Percentiles rank a stretch among this genome's conserved stretches.
These are phyloP conservation scores for Mus minutoides DNA, from an alignment of 2,797 vertebrate genomes.

Conservation along the genomic window DNA sequence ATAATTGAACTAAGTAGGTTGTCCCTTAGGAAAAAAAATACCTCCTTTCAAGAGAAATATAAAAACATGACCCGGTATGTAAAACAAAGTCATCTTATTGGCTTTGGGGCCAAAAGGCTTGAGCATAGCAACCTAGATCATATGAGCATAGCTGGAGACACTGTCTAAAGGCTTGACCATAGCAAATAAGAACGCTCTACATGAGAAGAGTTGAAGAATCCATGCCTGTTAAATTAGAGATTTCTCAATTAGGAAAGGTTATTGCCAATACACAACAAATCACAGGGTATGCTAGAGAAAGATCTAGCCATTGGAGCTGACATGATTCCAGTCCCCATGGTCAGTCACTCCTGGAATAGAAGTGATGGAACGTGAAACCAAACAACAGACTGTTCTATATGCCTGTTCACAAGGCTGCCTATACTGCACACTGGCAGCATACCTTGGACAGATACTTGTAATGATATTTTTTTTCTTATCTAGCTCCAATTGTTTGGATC, in stretches of 20 bases:
- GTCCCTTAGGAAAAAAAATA: neutral
- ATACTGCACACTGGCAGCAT: neutral
- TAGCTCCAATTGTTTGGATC: neutral
- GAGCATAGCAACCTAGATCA: neutral
- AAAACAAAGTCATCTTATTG: neutral
- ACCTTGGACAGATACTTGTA: neutral
- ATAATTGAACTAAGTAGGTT: neutral
- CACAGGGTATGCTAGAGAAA: neutral
- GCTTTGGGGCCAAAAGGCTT: neutral
- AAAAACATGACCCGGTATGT: neutral
- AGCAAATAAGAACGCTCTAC: neutral
- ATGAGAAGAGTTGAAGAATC: neutral
- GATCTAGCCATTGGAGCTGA: neutral
- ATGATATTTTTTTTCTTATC: neutral
- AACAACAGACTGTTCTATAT: neutral
- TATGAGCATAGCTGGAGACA: neutral
- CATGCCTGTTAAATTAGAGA: neutral
- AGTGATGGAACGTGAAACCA: neutral
- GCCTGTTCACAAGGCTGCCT: neutral
- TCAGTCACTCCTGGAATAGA: neutral
- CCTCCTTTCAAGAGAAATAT: slow-evolving; percentile 10
- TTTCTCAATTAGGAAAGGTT: neutral
- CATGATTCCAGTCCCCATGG: neutral
- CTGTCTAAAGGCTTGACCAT: neutral
- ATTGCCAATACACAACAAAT: neutral